These are phyloP conservation scores for Pseudopipra pipra DNA, from an alignment of 2,113 vertebrate genomes.

Conservation along the genomic window DNA sequence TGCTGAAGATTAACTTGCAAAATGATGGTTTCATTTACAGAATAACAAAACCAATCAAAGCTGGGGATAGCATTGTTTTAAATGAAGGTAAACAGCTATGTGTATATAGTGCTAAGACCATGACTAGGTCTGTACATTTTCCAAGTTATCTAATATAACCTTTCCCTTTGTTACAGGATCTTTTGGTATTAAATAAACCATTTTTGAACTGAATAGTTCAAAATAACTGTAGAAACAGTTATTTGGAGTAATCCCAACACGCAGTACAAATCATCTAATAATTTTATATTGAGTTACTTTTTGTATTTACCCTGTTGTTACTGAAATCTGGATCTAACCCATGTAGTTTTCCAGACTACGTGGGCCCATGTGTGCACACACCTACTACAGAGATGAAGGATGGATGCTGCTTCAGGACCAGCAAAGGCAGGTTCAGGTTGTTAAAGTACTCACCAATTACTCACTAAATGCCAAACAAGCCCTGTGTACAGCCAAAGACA, in stretches of 20 bases:
- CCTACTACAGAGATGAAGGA: background rate
- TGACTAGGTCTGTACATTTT: background rate
- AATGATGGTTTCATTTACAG: background rate
- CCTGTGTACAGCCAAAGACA: background rate
- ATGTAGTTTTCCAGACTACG: background rate
- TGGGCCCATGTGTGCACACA: too few species aligned
- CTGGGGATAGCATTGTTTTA: background rate
- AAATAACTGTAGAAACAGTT: background rate
- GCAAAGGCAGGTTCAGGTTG: background rate
- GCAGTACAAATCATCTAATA: background rate
- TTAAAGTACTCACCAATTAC: background rate
- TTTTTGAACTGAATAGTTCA: background rate
- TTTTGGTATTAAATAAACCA: background rate
- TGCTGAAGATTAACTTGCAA: background rate
- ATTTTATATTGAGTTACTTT: background rate
- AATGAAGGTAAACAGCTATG: background rate
- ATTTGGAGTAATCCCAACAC: background rate
- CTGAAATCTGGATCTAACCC: background rate
- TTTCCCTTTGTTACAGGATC: background rate
- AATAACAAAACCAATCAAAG: background rate
- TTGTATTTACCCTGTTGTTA: background rate
- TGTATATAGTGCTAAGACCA: background rate
- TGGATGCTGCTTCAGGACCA: background rate
- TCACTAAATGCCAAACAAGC: background rate
- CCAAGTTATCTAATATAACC: background rate